Percentiles rank a stretch among this genome's conserved stretches.
Conservation (phyloP, 23 tunicate genomes). For the Diplosoma virens region DNA sequence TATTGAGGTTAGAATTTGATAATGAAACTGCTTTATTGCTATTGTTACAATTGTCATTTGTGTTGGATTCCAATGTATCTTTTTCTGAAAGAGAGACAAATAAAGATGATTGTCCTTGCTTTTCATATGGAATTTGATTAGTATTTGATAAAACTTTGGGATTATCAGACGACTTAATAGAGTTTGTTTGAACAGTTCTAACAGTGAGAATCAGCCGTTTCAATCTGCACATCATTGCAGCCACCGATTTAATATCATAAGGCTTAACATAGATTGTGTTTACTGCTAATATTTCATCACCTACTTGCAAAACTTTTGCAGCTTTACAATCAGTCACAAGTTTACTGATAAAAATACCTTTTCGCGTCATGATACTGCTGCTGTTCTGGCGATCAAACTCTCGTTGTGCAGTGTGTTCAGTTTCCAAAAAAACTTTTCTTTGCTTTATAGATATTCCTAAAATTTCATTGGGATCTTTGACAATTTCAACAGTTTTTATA, state of each 20-base stretch:
- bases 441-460: slow-evolving; percentile 76
- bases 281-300: slow-evolving; percentile 77
- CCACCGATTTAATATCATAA: slow-evolving; percentile 55
- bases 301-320: slow-evolving; percentile 32
- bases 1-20: not conserved
- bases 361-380: not conserved
- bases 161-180: not conserved
- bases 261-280: slow-evolving; percentile 49
- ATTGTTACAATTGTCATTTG: not conserved
- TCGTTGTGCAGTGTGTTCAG: not conserved
- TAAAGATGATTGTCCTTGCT: not conserved
- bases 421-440: slow-evolving; percentile 23
- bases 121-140: not conserved
- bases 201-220: slow-evolving; percentile 52
- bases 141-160: not conserved
- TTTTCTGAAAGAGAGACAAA: slow-evolving; percentile 19
- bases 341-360: slow-evolving; percentile 63
- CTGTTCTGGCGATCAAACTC: not conserved
- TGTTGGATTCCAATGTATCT: not conserved
- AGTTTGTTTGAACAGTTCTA: slow-evolving; percentile 8
- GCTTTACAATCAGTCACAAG: slow-evolving; percentile 45
- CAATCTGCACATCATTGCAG: slow-evolving; percentile 64
- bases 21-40: not conserved
- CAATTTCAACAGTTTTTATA: slow-evolving; percentile 52
- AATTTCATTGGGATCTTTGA: slow-evolving; percentile 35